These are phyloP conservation scores for Chloroceryle amazona DNA, from an alignment of 2,797 vertebrate genomes.

Conservation along the genomic window DNA sequence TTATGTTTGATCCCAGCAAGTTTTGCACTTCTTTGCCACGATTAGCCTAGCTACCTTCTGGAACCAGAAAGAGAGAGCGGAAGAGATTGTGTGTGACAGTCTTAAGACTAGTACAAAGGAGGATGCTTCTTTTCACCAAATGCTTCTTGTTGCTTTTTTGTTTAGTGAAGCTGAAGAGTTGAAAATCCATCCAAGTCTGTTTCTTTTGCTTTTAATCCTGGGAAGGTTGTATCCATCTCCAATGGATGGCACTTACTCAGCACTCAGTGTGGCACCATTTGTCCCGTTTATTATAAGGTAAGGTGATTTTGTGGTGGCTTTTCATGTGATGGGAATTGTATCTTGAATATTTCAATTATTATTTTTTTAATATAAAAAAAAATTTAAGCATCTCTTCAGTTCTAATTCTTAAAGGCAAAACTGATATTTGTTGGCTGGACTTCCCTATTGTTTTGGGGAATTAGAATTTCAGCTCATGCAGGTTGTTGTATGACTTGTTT, in stretches of 20 bases:
- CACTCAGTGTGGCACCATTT: constrained; percentile 91
- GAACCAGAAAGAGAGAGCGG: not conserved
- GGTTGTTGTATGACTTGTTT: not conserved
- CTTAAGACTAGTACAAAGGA: not conserved
- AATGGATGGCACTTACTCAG: constrained; percentile 91
- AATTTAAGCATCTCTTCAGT: not conserved
- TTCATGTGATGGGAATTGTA: not conserved
- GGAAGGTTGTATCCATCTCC: constrained; percentile 95
- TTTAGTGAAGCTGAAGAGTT: constrained; percentile 78
- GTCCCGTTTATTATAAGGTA: constrained; percentile 94
- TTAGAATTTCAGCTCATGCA: not conserved
- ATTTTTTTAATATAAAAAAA: not conserved
- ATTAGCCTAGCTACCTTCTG: not conserved
- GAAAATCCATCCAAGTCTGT: constrained; percentile 91
- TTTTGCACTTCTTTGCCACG: not conserved
- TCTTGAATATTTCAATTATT: not conserved
- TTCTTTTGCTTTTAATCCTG: constrained; percentile 92
- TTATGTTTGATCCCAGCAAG: not conserved
- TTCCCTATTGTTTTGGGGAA: not conserved
- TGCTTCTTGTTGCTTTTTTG: not conserved
- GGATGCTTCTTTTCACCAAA: not conserved
- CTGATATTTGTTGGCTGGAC: not conserved
- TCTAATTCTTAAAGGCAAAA: not conserved
- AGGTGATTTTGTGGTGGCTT: not conserved
- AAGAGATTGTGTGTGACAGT: not conserved